Conservation (phyloP, 1,140 invertebrate genomes). For the Drosophila pruinosa region DNA sequence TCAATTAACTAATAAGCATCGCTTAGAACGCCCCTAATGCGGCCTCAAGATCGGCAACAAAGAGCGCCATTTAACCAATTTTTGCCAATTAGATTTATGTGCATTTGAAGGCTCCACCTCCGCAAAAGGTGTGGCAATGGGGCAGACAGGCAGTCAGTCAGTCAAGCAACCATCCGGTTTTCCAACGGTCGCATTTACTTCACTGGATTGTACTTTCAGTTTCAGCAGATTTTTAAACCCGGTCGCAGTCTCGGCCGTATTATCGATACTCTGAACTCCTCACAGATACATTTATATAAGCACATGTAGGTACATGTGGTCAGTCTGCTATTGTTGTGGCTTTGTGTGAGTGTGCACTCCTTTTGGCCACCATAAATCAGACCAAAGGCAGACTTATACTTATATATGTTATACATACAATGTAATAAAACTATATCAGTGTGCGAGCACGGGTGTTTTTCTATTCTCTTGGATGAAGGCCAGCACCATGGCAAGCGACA, state of each 20-base stretch:
- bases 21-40: constrained; percentile 53
- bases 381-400: not conserved
- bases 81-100: constrained; percentile 61
- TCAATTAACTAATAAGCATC: constrained; percentile 59
- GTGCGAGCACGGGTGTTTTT: constrained; percentile 12
- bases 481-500: constrained; percentile 47
- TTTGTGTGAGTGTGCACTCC: constrained; percentile 36
- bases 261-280: constrained; percentile 51
- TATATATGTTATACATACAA: not conserved
- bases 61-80: constrained; percentile 63
- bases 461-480: constrained; percentile 68
- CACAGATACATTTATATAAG: constrained; percentile 1
- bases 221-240: constrained; percentile 36
- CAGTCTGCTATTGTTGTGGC: constrained; percentile 25
- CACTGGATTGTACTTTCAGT: constrained; percentile 63
- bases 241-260: constrained; percentile 6
- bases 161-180: constrained; percentile 31
- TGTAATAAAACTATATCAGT: constrained; percentile 4
- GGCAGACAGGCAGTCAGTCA: constrained; percentile 39
- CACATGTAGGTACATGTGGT: constrained; percentile 17
- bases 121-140: constrained; percentile 59
- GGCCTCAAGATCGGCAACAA: constrained; percentile 42
- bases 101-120: constrained; percentile 71
- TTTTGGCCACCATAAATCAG: constrained; percentile 28
- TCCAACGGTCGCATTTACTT: constrained; percentile 9